Evolutionary conservation across 2,888 invertebrate species (phyloP).

Genomic region (Mechanitis mazaeus): DNA sequence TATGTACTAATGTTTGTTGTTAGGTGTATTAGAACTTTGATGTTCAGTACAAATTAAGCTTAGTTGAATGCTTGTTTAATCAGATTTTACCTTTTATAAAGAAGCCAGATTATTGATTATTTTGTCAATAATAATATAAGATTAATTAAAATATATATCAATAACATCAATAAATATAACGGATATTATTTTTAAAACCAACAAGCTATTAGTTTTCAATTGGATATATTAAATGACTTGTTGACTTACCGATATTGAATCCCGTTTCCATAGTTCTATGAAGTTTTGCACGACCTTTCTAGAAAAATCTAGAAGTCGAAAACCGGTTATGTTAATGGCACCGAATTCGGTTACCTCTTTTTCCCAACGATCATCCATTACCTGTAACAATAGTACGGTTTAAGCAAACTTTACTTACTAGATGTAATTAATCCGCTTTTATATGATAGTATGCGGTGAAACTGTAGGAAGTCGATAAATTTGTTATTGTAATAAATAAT

Average conservation of each 20-base stretch:
- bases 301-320: slow-evolving; percentile 90
- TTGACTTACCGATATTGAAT: slow-evolving; percentile 86
- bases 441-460: not conserved
- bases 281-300: slow-evolving; percentile 88
- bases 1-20: slow-evolving; percentile 11
- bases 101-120: too few relatives aligned
- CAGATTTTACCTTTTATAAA: too few relatives aligned
- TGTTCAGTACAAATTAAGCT: slow-evolving; percentile 3
- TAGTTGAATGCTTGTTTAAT: not conserved
- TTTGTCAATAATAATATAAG: too few relatives aligned
- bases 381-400: slow-evolving; percentile 70
- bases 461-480: too few relatives aligned
- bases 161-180: not conserved
- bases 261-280: slow-evolving; percentile 87
- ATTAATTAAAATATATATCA: too few relatives aligned
- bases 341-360: slow-evolving; percentile 94
- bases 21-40: slow-evolving; percentile 6
- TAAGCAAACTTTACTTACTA: slow-evolving; percentile 11
- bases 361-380: slow-evolving; percentile 97
- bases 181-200: slow-evolving; percentile 1
- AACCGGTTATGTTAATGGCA: slow-evolving; percentile 98
- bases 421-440: not conserved
- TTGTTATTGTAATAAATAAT: too few relatives aligned
- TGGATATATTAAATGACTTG: too few relatives aligned
- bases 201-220: not conserved